Evolutionary conservation across 2,113 vertebrate species (phyloP).

Genomic region (Pluvianellus socialis): DNA sequence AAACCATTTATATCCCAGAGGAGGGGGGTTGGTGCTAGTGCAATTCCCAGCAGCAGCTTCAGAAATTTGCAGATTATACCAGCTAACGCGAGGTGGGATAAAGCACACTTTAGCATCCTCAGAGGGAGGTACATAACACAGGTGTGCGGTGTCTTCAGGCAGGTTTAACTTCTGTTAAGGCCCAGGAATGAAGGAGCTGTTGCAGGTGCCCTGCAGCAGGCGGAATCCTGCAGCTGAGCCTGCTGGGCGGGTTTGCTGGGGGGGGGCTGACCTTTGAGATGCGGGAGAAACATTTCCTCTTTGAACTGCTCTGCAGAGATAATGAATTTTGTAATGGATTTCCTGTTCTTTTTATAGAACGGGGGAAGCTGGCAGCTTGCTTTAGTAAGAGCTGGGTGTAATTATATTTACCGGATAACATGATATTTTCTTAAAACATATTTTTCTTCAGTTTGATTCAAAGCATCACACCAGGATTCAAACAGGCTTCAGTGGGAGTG

Average conservation of each 20-base stretch:
- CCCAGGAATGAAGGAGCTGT: background rate
- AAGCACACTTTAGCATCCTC: accelerated
- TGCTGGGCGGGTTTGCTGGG: background rate
- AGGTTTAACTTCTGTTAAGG: background rate
- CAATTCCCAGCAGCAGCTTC: background rate
- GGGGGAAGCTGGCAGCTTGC: background rate
- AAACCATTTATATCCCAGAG: background rate
- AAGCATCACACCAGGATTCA: background rate
- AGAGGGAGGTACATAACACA: accelerated
- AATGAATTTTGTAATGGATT: slow-evolving; percentile 21
- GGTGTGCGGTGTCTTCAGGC: accelerated
- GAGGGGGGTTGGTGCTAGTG: background rate
- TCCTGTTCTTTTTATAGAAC: slow-evolving; percentile 51
- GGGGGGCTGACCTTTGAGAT: background rate
- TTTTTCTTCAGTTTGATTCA: background rate
- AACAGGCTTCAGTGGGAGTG: background rate
- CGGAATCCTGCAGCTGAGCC: background rate
- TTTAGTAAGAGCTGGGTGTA: background rate
- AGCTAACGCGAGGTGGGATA: background rate
- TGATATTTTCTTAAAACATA: background rate
- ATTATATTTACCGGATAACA: background rate
- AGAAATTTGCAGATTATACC: background rate
- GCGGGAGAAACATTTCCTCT: background rate
- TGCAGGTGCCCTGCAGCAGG: background rate
- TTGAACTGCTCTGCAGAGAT: background rate